These are phyloP conservation scores for Lasiommata megera DNA, from an alignment of 2,888 invertebrate genomes.

Conservation along the genomic window DNA sequence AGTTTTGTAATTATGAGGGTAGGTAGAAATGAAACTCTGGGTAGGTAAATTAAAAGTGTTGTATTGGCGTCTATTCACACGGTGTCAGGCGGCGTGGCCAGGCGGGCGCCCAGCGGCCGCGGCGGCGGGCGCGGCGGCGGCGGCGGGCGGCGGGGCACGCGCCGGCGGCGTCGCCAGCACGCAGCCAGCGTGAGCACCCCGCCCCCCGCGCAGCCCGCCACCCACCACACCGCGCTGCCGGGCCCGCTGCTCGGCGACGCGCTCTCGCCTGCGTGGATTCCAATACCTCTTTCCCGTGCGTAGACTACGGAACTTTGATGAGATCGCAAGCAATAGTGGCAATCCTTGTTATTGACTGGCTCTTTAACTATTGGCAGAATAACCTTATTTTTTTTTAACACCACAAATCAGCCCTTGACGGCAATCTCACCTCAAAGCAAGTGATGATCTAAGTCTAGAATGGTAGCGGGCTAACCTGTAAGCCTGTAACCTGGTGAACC, in stretches of 20 bases:
- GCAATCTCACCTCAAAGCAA: no score
- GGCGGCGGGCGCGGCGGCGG: conserved; percentile 59
- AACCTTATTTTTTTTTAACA: no score
- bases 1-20: not conserved
- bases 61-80: conserved; percentile 63
- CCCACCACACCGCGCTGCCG: conserved; percentile 46
- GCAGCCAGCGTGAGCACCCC: conserved; percentile 43
- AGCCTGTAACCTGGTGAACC: no score
- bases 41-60: conserved; percentile 31
- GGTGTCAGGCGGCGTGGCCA: conserved; percentile 59
- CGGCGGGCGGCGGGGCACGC: conserved; percentile 57
- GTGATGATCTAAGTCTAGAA: no score
- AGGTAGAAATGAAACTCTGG: conserved; percentile 22
- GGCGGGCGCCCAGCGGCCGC: conserved; percentile 65
- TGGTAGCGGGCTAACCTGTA: no score
- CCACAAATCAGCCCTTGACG: no score
- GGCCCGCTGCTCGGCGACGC: conserved; percentile 43
- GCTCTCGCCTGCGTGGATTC: conserved; percentile 41
- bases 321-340: not conserved
- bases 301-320: conserved; percentile 7
- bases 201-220: conserved; percentile 43
- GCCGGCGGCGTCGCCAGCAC: conserved; percentile 58
- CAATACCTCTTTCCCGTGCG: conserved; percentile 16
- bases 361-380: not conserved
- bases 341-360: not conserved